Conservation (phyloP, 2,113 vertebrate species). For the Numida meleagris region DNA sequence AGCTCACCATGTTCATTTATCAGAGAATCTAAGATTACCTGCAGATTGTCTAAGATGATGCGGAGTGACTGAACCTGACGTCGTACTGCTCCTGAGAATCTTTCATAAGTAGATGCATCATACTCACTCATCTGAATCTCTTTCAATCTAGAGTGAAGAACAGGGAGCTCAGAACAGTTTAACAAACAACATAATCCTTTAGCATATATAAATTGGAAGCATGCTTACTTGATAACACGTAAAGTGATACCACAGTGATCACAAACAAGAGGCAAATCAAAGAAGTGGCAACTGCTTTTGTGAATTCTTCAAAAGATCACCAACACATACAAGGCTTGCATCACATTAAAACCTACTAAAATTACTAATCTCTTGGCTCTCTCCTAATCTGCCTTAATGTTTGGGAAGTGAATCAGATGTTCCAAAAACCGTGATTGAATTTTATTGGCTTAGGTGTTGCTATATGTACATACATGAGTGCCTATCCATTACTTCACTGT, state of each 20-base stretch:
- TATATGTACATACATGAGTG: not conserved
- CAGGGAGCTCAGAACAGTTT: not conserved
- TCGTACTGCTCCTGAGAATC: conserved; percentile 88
- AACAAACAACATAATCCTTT: not conserved
- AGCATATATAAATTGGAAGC: not conserved
- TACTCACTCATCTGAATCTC: conserved; percentile 97
- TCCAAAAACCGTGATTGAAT: conserved; percentile 6
- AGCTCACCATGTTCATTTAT: not conserved
- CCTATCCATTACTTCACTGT: conserved; percentile 19
- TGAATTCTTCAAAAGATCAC: not conserved
- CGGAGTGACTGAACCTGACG: conserved; percentile 92
- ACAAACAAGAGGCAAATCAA: not conserved
- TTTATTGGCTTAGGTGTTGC: conserved; percentile 22
- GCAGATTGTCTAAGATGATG: conserved; percentile 92
- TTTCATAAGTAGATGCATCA: conserved; percentile 89
- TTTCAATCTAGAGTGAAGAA: conserved; percentile 82
- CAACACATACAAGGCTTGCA: not conserved
- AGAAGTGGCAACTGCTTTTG: not conserved
- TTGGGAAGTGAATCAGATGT: not conserved
- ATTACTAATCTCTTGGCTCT: not conserved
- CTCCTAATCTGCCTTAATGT: not conserved
- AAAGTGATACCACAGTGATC: not conserved
- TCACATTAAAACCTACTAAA: not conserved
- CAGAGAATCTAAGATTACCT: conserved; percentile 78
- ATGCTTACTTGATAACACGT: not conserved